These are phyloP conservation scores for Cepaea hortensis DNA, from an alignment of 2,888 invertebrate genomes.

Conservation along the genomic window DNA sequence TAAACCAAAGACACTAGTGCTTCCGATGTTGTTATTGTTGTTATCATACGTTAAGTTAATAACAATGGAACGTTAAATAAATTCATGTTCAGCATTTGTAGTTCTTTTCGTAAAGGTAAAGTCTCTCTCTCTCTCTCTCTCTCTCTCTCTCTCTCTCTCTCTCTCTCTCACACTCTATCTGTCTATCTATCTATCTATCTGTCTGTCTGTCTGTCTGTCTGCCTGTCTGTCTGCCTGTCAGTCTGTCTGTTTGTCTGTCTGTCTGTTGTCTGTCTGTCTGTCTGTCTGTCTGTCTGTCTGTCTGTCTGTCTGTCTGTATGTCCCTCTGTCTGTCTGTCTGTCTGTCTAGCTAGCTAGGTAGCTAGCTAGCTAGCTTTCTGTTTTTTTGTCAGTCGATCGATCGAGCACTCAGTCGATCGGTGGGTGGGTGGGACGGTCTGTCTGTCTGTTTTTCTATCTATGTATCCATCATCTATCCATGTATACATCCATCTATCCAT, in stretches of 20 bases:
- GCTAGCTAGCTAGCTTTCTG: background rate
- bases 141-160: background rate
- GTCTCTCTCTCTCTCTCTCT: background rate
- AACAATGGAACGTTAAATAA: too few species aligned
- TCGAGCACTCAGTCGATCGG: background rate
- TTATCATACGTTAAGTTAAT: too few species aligned
- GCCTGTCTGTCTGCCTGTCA: too few species aligned
- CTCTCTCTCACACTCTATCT: background rate
- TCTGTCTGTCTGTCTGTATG: background rate
- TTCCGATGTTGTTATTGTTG: too few species aligned
- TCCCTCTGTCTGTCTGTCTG: background rate
- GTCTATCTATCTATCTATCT: too few species aligned
- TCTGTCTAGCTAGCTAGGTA: background rate
- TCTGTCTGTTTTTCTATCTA: conserved; percentile 8
- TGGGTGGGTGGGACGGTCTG: background rate
- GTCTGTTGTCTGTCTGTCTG: background rate
- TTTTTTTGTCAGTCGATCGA: background rate
- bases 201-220: too few species aligned
- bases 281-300: background rate
- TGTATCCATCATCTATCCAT: background rate
- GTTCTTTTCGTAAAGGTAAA: too few species aligned
- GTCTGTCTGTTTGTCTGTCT: background rate
- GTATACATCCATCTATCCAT: too few species aligned
- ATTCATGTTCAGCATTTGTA: too few species aligned
- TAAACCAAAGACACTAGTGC: too few species aligned